phyloP scores from a whole-genome alignment of 2,888 invertebrate genomes.

The Anthophora plumipes region DNA sequence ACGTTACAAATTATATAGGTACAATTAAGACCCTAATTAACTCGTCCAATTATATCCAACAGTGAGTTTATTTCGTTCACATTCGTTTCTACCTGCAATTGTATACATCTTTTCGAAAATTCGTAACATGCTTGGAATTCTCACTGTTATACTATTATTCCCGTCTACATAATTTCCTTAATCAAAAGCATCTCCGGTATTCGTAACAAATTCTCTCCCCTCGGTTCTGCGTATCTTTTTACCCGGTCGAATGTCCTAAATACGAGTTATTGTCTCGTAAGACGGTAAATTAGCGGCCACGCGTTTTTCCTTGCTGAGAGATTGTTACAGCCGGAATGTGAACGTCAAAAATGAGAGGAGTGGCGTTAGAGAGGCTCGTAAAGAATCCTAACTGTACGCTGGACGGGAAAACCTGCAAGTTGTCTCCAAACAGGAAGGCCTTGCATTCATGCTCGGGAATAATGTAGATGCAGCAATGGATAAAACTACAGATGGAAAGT shows the following conservation, averaged over 20 bases:
- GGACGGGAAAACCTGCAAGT: neutral
- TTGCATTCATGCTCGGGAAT: neutral
- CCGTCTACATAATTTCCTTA: neutral
- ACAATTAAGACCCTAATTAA: neutral
- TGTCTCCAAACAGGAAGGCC: neutral
- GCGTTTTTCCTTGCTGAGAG: slow-evolving; percentile 43
- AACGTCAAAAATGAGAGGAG: slow-evolving; percentile 52
- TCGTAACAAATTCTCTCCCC: slow-evolving; percentile 31
- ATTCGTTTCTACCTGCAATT: neutral
- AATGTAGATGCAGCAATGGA: neutral
- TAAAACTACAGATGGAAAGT: neutral
- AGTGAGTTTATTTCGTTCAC: neutral
- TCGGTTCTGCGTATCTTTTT: slow-evolving; percentile 54
- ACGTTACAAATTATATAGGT: neutral
- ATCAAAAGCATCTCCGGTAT: slow-evolving; percentile 10
- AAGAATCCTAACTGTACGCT: slow-evolving; percentile 40
- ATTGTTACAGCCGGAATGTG: slow-evolving; percentile 42
- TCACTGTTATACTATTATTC: neutral
- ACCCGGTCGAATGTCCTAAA: slow-evolving; percentile 48
- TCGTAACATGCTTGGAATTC: neutral
- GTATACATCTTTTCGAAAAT: neutral
- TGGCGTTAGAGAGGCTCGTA: slow-evolving; percentile 42
- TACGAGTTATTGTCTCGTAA: slow-evolving; percentile 63
- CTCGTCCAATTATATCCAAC: slow-evolving; percentile 3
- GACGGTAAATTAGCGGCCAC: slow-evolving; percentile 36